phyloP scores from a whole-genome alignment of 23 tunicate species.

The Clavelina lepadiformis region DNA sequence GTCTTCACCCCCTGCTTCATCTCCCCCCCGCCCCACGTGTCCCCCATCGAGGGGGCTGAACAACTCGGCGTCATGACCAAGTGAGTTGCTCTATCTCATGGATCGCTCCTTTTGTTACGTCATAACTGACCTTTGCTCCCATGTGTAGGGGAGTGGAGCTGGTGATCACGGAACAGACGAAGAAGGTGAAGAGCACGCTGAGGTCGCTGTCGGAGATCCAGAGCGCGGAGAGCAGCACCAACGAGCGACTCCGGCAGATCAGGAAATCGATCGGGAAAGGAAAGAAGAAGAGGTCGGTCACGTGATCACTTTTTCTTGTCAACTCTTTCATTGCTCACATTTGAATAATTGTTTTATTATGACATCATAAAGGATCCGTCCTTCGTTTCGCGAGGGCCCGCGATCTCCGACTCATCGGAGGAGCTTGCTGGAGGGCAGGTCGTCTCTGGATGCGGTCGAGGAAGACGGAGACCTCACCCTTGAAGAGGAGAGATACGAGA shows the following conservation, averaged over 20 bases:
- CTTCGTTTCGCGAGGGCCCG: constrained; percentile 50
- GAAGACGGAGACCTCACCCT: constrained; percentile 24
- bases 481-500: constrained; percentile 28
- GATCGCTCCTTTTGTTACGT: neutral
- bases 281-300: constrained; percentile 22
- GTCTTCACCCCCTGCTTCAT: constrained; percentile 72
- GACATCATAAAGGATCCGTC: constrained; percentile 20
- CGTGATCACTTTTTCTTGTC: neutral
- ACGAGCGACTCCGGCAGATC: constrained; percentile 23
- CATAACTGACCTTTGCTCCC: neutral
- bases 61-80: constrained; percentile 49
- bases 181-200: constrained; percentile 34
- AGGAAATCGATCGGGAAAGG: constrained; percentile 49
- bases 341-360: neutral
- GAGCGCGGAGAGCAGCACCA: constrained; percentile 27
- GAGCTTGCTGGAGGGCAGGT: constrained; percentile 7
- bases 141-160: constrained; percentile 32
- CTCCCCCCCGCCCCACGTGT: constrained; percentile 51
- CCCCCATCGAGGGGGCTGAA: constrained; percentile 46
- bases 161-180: constrained; percentile 32
- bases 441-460: constrained; percentile 34
- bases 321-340: neutral
- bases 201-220: constrained; percentile 30
- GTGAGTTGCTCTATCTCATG: constrained; percentile 13
- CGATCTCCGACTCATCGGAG: constrained; percentile 40